A percentile compares a stretch with the other conserved stretches of the same genome.
These are phyloP conservation scores for Varanus salvator DNA, from an alignment of 2,113 vertebrate genomes.

Conservation along the genomic window DNA sequence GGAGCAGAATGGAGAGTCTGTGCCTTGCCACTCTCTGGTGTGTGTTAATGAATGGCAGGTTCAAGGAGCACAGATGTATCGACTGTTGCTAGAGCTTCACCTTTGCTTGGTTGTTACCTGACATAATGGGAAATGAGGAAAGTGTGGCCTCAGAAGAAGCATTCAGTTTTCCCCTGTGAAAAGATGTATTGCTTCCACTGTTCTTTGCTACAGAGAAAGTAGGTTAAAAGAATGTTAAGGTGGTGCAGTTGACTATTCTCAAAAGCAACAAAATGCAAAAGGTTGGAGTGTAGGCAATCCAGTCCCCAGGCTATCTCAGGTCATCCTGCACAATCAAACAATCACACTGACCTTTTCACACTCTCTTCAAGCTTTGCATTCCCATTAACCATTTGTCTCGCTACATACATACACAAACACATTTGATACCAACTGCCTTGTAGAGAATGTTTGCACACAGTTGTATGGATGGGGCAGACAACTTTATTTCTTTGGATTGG, in stretches of 20 bases:
- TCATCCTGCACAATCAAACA: no score
- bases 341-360: not conserved
- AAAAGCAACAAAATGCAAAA: constrained; percentile 2
- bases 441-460: not conserved
- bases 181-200: not conserved
- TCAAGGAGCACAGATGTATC: not conserved
- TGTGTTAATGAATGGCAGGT: not conserved
- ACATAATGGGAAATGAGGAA: not conserved
- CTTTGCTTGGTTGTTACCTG: not conserved
- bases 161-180: constrained; percentile 20
- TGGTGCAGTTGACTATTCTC: not conserved
- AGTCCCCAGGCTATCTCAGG: not conserved
- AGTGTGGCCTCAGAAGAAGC: not conserved
- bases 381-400: not conserved
- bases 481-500: not conserved
- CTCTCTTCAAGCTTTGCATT: not conserved
- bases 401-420: not conserved
- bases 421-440: no score
- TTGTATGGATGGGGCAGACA: not conserved
- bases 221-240: constrained; percentile 21
- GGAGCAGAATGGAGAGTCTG: not conserved
- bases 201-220: constrained; percentile 20
- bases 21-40: not conserved
- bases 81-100: not conserved
- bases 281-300: no score